These are phyloP conservation scores for Hypomesus transpacificus DNA, from an alignment of 2,113 vertebrate genomes.

Conservation along the genomic window DNA sequence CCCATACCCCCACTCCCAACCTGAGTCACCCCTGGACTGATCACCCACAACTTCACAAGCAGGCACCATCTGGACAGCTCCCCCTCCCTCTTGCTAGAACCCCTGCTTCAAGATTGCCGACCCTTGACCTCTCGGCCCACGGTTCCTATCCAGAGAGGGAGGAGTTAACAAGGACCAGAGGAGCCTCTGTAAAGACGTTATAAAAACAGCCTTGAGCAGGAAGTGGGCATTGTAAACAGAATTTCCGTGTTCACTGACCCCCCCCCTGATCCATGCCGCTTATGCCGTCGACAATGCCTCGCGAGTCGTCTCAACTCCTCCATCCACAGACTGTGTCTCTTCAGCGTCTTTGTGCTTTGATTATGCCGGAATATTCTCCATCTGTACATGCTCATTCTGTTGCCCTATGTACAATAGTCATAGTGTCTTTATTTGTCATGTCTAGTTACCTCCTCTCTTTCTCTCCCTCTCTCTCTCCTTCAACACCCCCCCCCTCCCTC, in stretches of 20 bases:
- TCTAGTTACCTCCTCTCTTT: neutral
- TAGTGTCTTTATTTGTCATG: constrained; percentile 7
- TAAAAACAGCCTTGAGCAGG: neutral
- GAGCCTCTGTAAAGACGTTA: neutral
- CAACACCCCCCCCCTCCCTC: neutral
- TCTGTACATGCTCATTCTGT: constrained; percentile 13
- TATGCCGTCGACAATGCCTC: neutral
- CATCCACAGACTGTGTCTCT: constrained; percentile 6
- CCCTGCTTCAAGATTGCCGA: constrained; percentile 26
- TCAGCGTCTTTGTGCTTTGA: constrained; percentile 4
- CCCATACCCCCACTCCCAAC: neutral
- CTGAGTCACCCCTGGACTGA: neutral
- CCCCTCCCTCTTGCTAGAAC: neutral
- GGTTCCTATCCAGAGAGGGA: neutral
- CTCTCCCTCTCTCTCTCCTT: neutral
- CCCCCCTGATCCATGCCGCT: neutral
- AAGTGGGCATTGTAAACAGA: neutral
- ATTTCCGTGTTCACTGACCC: neutral
- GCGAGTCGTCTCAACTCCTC: neutral
- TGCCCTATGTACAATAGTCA: neutral
- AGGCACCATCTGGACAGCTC: constrained; percentile 12
- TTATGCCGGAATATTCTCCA: constrained; percentile 13
- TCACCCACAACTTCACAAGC: neutral
- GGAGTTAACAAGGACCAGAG: neutral
- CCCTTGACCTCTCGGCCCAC: constrained; percentile 20